Evolutionary conservation across 2,113 vertebrate species (phyloP), one percentile per base, ranked within the genome.

Genomic region (Datnioides undecimradiatus): DNA sequence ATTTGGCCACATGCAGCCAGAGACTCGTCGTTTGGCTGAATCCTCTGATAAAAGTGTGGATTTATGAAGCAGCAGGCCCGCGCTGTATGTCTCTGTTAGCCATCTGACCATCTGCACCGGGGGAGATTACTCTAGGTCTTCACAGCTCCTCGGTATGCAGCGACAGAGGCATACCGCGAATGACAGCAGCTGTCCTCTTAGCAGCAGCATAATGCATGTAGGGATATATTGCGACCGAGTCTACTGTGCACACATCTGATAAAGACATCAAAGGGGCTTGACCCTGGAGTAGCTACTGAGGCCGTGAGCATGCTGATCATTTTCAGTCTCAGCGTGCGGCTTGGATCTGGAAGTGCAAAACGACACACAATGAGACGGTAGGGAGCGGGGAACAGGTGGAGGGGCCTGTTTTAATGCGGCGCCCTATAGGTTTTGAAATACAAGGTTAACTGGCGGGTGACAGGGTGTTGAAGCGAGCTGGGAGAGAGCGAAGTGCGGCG

Each of bases 401-500:
- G 45, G 31, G 54, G 65, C 64, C 45, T 62, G 64, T 79, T 85
- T 84, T 74, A 51, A 70, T 62, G 58, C 45, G 77, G 51, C 81
- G 70, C 82, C 78, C 85, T 80, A 64, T 66, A 77, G 90, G 77
- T 75, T 84, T 84, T 40, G 60, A 79, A 90, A 76, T 76, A 79
- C 82, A 88, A 78, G 79, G 84, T 91, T 90, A 90, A 92, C 66
- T 77, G 80, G 69, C 70, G 76, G 71, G 33, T 81, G 87, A 92
- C 88, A 76, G 59, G 85, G 86, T 82, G 92, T 82, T 90, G 88
- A 92, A 82, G 83, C 76, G 48, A 69, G 68, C 70, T 14, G 43
- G 49, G 82, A 72, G 86, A 58, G 72, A 51, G 80, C 12, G 23
- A 72, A 73, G 48, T 17, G 19, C 70, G 14, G 69, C 29, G 63